Evolutionary conservation across 2,888 invertebrate genomes (phyloP).

Genomic region (Ypsolopha scabrella): DNA sequence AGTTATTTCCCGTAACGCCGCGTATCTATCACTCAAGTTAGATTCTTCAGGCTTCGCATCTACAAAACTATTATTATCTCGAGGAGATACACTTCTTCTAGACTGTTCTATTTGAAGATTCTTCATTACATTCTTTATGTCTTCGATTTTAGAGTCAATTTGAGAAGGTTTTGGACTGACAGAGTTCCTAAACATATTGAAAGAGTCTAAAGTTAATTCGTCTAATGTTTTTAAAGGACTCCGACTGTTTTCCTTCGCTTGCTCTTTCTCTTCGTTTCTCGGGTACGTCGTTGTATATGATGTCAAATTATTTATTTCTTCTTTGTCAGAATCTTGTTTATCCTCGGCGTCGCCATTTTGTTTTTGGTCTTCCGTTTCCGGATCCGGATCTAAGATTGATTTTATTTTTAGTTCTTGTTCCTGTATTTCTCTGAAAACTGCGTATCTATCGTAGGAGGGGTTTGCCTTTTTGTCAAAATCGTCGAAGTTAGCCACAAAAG

Average conservation of each 20-base stretch:
- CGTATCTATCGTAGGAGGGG: slow-evolving; percentile 83
- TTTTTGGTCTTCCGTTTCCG: slow-evolving; percentile 18
- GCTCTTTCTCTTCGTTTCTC: slow-evolving; percentile 33
- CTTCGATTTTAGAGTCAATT: slow-evolving; percentile 58
- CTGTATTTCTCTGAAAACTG: slow-evolving; percentile 88
- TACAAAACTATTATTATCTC: slow-evolving; percentile 50
- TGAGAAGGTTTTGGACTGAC: slow-evolving; percentile 56
- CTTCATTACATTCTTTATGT: slow-evolving; percentile 60
- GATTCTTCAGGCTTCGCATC: slow-evolving; percentile 48
- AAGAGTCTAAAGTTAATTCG: slow-evolving; percentile 48
- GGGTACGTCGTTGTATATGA: slow-evolving; percentile 40
- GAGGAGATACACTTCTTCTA: slow-evolving; percentile 49
- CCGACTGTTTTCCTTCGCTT: slow-evolving; percentile 29
- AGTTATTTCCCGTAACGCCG: slow-evolving; percentile 83
- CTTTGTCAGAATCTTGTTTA: slow-evolving; percentile 51
- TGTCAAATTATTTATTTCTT: slow-evolving; percentile 25
- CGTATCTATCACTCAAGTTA: slow-evolving; percentile 75
- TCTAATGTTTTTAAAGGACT: slow-evolving; percentile 54
- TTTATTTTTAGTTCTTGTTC: slow-evolving; percentile 76
- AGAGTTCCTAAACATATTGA: slow-evolving; percentile 53
- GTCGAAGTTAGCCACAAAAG: slow-evolving; percentile 78
- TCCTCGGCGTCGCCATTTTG: slow-evolving; percentile 23
- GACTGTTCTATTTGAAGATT: slow-evolving; percentile 46
- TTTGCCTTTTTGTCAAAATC: slow-evolving; percentile 69
- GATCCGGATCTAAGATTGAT: slow-evolving; percentile 36